Conservation (phyloP, 2,113 vertebrate species). For the Rhegmatorhina hoffmannsi region DNA sequence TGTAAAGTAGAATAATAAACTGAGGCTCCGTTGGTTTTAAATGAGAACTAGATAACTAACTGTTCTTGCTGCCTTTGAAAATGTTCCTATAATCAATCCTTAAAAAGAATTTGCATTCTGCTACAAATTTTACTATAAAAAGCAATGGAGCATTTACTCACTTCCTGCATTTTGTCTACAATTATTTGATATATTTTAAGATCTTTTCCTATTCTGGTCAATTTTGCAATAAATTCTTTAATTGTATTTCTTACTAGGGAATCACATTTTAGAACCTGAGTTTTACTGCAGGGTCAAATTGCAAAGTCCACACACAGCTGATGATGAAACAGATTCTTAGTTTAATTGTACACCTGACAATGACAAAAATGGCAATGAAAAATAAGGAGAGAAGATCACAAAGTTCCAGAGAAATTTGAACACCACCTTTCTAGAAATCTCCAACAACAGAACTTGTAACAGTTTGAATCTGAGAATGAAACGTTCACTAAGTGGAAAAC, state of each 20-base stretch:
- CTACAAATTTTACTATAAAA: background rate
- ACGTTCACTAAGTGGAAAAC: background rate
- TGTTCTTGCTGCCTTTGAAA: background rate
- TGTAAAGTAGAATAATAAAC: background rate
- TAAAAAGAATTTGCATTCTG: background rate
- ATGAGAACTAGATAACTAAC: background rate
- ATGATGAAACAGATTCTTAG: background rate
- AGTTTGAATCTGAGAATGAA: background rate
- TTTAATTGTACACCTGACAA: background rate
- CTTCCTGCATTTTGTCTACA: background rate
- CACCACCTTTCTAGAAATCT: background rate
- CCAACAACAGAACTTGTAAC: rapidly evolving
- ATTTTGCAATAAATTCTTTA: background rate
- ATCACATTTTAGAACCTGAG: background rate
- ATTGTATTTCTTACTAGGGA: background rate
- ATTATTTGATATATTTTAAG: background rate
- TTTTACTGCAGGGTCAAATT: background rate
- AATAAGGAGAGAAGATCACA: background rate
- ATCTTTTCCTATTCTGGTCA: background rate
- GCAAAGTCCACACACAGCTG: background rate
- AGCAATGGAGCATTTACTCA: background rate
- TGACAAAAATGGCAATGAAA: background rate
- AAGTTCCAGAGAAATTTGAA: background rate
- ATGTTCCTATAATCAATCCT: background rate
- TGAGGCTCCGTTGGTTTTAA: background rate